These are phyloP conservation scores for Meriones unguiculatus DNA, from an alignment of 2,113 vertebrate genomes.

Conservation along the genomic window DNA sequence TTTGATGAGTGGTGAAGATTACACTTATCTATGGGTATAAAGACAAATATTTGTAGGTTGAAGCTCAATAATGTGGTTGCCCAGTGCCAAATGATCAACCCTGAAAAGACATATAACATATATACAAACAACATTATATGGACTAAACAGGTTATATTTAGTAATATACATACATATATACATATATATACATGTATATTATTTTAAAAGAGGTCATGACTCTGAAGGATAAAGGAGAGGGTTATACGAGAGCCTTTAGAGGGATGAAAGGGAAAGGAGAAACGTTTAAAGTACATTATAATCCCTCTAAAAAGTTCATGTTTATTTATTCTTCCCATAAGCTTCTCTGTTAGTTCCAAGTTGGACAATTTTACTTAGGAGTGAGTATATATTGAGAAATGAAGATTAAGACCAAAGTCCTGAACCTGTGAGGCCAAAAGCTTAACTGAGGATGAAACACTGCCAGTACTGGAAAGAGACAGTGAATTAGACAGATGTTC, in stretches of 20 bases:
- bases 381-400: not conserved
- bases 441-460: not conserved
- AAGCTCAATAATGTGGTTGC: no score
- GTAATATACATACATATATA: no score
- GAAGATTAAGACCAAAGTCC: not conserved
- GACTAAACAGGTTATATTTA: no score
- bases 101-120: no score
- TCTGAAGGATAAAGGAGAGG: not conserved
- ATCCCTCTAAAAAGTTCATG: not conserved
- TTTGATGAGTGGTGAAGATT: no score
- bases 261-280: not conserved
- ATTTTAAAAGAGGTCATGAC: no score
- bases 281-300: not conserved
- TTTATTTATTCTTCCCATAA: not conserved
- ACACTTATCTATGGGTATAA: no score
- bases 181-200: not conserved
- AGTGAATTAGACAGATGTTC: rapidly evolving
- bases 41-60: no score
- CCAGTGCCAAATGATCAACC: no score
- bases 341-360: not conserved
- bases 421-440: not conserved
- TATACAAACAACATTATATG: no score
- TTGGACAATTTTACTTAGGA: not conserved
- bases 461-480: not conserved
- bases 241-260: not conserved